phyloP scores from a whole-genome alignment of 2,113 vertebrate species.

The Pampusana beccarii region DNA sequence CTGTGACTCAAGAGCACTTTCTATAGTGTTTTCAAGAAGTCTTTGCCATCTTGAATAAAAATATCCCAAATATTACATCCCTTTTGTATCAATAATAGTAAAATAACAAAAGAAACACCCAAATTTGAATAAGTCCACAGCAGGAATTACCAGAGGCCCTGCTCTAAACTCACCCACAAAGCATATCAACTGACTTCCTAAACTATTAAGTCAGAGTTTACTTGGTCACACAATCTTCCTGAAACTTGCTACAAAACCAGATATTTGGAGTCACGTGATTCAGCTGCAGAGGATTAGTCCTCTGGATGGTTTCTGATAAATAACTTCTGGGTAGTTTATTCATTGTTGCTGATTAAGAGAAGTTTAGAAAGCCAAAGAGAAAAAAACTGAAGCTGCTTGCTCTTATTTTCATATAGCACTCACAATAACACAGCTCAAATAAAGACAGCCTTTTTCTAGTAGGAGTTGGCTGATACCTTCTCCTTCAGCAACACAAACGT shows the following conservation, averaged over 20 bases:
- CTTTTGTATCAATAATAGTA: background rate
- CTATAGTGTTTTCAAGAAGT: background rate
- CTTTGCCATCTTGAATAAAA: background rate
- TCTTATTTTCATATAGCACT: background rate
- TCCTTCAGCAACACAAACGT: background rate
- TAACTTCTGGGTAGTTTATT: background rate
- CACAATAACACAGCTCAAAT: background rate
- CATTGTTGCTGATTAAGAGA: background rate
- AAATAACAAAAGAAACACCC: background rate
- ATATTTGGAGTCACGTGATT: background rate
- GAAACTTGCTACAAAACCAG: background rate
- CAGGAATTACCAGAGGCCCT: background rate
- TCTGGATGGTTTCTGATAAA: background rate
- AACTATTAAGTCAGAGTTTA: background rate
- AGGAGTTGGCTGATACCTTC: background rate
- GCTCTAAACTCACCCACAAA: background rate
- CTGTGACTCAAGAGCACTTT: background rate
- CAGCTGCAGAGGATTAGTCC: background rate
- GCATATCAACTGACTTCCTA: background rate
- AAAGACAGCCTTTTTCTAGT: background rate
- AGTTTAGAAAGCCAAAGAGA: background rate
- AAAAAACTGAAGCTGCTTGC: background rate
- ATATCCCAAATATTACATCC: background rate
- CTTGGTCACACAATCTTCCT: background rate
- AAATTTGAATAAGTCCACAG: background rate